Conservation (phyloP, 2,888 invertebrate genomes). For the Icerya purchasi region DNA sequence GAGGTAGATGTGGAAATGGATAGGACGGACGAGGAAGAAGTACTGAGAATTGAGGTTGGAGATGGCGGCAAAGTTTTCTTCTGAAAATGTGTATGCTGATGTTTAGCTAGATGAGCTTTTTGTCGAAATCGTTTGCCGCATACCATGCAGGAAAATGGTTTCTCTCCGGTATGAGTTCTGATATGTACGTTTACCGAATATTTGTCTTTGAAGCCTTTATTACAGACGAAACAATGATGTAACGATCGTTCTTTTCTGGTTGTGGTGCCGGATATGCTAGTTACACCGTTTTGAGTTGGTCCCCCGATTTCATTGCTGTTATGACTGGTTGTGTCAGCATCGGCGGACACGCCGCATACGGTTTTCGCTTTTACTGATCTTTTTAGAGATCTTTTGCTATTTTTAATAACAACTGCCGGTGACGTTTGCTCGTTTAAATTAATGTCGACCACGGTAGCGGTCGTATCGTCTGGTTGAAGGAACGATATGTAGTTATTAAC, state of each 20-base stretch:
- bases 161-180: slow-evolving; percentile 92
- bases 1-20: no score
- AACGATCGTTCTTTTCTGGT: slow-evolving; percentile 53
- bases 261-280: slow-evolving; percentile 1
- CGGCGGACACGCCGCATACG: no score
- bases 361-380: background rate
- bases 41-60: slow-evolving; percentile 1
- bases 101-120: slow-evolving; percentile 78
- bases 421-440: background rate
- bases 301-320: background rate
- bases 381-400: background rate
- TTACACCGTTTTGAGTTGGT: background rate
- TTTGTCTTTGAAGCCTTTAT: slow-evolving; percentile 83
- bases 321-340: background rate
- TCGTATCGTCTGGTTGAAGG: background rate
- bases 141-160: slow-evolving; percentile 82
- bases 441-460: slow-evolving; percentile 3
- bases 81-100: slow-evolving; percentile 58
- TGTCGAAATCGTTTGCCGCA: slow-evolving; percentile 86
- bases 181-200: slow-evolving; percentile 97
- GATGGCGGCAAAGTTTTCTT: slow-evolving; percentile 25
- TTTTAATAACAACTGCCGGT: no score
- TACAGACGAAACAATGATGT: slow-evolving; percentile 81
- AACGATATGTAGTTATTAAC: background rate
- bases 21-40: slow-evolving; percentile 2